Evolutionary conservation across 2,113 vertebrate genomes (phyloP).

Genomic region (Ptilonorhynchus violaceus): DNA sequence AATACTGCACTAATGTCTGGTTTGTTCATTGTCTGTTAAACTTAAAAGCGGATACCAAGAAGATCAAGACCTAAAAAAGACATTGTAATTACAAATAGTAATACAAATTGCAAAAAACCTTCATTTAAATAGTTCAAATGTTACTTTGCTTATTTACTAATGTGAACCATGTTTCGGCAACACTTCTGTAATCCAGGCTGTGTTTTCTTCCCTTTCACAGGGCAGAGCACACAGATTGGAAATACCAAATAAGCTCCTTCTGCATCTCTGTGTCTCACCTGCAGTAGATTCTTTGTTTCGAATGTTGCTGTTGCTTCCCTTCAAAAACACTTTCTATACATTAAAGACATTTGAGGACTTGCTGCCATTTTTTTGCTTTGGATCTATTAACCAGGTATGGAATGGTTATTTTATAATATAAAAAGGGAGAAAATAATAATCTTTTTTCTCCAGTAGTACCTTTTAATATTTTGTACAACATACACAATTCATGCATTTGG

Average conservation of each 20-base stretch:
- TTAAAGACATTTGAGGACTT: neutral
- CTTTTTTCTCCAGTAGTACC: neutral
- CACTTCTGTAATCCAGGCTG: neutral
- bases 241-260: accelerated
- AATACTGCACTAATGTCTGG: neutral
- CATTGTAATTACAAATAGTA: neutral
- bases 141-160: neutral
- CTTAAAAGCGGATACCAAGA: accelerated
- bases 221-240: neutral
- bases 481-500: neutral
- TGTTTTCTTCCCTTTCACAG: neutral
- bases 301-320: neutral
- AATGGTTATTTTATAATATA: neutral
- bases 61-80: neutral
- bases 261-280: neutral
- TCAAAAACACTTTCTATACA: neutral
- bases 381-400: neutral
- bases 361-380: neutral
- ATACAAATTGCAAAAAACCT: neutral
- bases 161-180: neutral
- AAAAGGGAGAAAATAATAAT: neutral
- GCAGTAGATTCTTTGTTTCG: neutral
- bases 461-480: neutral
- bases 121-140: neutral
- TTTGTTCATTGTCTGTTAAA: neutral